Evolutionary conservation across 2,888 invertebrate genomes (phyloP), one percentile per base, ranked within the genome.

Genomic region (Saturnia japonica): DNA sequence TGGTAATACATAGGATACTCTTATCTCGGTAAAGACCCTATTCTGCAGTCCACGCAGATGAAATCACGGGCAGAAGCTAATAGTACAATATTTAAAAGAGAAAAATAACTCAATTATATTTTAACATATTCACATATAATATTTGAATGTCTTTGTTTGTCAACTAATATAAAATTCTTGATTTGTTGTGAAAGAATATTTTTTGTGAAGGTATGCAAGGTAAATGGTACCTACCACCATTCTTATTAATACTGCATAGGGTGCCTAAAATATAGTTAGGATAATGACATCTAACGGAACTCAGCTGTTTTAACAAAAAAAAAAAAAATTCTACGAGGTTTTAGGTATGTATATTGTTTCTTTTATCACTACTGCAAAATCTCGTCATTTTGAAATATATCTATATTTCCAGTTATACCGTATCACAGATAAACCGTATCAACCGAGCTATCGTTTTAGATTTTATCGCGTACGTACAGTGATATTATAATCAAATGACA

Each of bases 401-500:
- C 54, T 28, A n/a, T 43, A 54, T 54, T 47, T 47, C 6, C 25
- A 40, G 14, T 16, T 54, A 42, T 25, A 40, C 66, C 19, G 25
- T 45, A 22, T 25, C 34, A 42, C 66, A 54, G 70, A 70, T 67
- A 70, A 62, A 64, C 40, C 51, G 4, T 70, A 70, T 70, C 70
- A 54, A 40, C 66, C 51, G n/a, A 51, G 67, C 51, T 70, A 70
- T 34, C 64, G 25, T 40, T 64, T 67, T 51, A 70, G 70, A 70
- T 70, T 51, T 54, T 70, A 70, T 70, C 70, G 43, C 34, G 47
- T 54, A 28, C 40, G 34, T 54, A 54, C 54, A 66, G 54, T 54
- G 70, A 54, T 70, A 70, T 16, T 51, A 40, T 28, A 42, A 69
- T 69, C 40, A 70, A 54, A 54, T 70, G 70, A 70, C 70, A 69